Conservation (phyloP, 1,140 invertebrate genomes). For the Scaptomyza pallida region DNA sequence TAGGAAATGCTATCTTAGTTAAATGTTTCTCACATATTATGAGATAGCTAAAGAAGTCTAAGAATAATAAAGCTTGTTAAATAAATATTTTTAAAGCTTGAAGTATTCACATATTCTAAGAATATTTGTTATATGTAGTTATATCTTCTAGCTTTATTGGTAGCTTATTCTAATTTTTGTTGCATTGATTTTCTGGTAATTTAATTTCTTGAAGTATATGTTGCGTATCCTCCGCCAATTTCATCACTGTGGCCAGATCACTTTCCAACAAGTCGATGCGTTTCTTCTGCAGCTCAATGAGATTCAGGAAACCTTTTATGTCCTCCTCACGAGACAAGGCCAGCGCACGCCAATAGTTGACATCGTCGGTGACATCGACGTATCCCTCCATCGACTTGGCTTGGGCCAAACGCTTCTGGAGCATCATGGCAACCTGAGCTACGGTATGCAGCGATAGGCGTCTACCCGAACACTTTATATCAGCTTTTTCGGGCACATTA, state of each 20-base stretch:
- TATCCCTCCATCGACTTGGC: not conserved
- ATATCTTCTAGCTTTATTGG: no score
- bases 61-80: no score
- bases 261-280: conserved; percentile 46
- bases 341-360: conserved; percentile 49
- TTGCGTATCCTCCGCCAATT: conserved; percentile 53
- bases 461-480: not conserved
- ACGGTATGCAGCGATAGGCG: conserved; percentile 26
- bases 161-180: conserved; percentile 17
- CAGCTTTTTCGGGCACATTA: not conserved
- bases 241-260: conserved; percentile 34
- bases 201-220: conserved; percentile 41
- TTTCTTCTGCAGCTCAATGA: conserved; percentile 43
- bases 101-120: no score
- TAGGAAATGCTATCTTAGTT: no score
- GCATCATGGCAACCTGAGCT: conserved; percentile 26
- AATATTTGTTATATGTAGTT: no score
- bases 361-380: conserved; percentile 13
- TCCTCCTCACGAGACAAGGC: conserved; percentile 31
- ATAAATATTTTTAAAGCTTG: no score
- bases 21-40: no score
- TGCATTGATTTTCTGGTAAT: conserved; percentile 2
- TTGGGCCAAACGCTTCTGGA: conserved; percentile 15
- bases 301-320: conserved; percentile 21
- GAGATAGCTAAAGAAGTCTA: no score